These are phyloP conservation scores for Buathra laborator DNA, from an alignment of 2,888 invertebrate species.

Conservation along the genomic window DNA sequence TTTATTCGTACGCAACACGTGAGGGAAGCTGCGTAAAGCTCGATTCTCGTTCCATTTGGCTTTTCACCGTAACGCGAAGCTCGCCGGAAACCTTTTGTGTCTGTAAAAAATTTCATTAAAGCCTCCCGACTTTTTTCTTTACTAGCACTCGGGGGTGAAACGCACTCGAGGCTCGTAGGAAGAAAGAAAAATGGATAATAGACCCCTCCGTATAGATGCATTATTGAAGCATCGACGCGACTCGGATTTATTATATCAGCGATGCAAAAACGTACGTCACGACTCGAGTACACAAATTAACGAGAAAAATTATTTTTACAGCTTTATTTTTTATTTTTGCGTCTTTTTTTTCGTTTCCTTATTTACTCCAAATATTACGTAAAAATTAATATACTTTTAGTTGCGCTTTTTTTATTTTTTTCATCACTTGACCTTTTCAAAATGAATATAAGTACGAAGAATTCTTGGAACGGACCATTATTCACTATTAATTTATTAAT, in stretches of 20 bases:
- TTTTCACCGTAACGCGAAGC: neutral
- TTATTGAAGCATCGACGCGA: constrained; percentile 1
- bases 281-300: neutral
- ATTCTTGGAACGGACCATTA: neutral
- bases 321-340: neutral
- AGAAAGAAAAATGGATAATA: neutral
- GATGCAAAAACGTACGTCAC: neutral
- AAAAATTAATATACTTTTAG: neutral
- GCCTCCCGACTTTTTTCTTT: constrained; percentile 1
- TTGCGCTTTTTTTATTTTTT: too few relatives aligned
- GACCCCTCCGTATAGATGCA: neutral
- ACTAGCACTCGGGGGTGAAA: neutral
- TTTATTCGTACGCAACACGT: constrained; percentile 18
- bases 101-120: constrained; percentile 38
- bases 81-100: neutral
- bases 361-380: neutral
- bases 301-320: neutral
- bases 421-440: too few relatives aligned
- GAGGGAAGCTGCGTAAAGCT: neutral
- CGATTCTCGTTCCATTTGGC: constrained; percentile 5
- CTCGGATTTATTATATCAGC: neutral
- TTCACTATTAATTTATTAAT: neutral
- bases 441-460: too few relatives aligned
- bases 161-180: neutral
- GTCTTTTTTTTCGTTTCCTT: neutral